Evolutionary conservation across 2,113 vertebrate species (phyloP).

Genomic region (Solenodon paradoxus): DNA sequence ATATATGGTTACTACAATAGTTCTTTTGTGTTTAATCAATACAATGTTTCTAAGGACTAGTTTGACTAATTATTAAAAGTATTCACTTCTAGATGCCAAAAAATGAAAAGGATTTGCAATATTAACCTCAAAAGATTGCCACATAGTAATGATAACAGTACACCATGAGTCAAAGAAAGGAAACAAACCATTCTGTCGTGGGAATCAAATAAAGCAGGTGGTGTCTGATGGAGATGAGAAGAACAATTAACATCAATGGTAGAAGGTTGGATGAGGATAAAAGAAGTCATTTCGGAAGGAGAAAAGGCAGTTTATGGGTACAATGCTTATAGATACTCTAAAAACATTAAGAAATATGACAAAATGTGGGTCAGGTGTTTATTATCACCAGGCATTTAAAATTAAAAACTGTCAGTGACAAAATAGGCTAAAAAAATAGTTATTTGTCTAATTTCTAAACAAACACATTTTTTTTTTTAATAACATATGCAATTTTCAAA

Average conservation of each 20-base stretch:
- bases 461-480: not conserved
- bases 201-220: not conserved
- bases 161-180: not conserved
- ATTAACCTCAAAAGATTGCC: not conserved
- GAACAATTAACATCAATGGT: not conserved
- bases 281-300: not conserved
- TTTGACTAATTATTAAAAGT: not conserved
- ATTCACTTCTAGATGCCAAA: not conserved
- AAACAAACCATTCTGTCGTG: not conserved
- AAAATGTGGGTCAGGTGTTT: not conserved
- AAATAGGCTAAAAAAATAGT: not conserved
- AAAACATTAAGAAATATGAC: not conserved
- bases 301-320: not conserved
- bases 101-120: not conserved
- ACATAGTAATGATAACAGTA: not conserved
- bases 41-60: not conserved
- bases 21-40: not conserved
- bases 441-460: not conserved
- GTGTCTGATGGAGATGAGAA: not conserved
- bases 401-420: not conserved
- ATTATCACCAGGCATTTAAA: not conserved
- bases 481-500: not conserved
- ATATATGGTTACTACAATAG: not conserved
- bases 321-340: not conserved
- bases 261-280: not conserved